Conservation (phyloP, 2,797 vertebrate genomes). For the Hippopotamyrus pictus region DNA sequence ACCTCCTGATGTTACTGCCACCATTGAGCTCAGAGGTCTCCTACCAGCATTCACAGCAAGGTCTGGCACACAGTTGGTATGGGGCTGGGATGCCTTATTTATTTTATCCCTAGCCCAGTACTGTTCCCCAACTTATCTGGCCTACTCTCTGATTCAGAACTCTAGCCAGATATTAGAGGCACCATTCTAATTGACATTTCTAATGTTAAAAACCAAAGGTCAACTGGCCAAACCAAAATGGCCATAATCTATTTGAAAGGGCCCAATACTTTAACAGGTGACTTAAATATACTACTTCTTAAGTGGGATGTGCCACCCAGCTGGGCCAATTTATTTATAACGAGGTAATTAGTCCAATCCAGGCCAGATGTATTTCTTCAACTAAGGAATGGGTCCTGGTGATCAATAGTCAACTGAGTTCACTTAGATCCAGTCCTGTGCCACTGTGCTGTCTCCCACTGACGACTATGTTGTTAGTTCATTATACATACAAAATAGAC, state of each 20-base stretch:
- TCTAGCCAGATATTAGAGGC: neutral
- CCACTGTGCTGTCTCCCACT: neutral
- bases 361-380: neutral
- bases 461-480: neutral
- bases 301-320: neutral
- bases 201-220: neutral
- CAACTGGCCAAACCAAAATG: neutral
- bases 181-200: neutral
- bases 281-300: neutral
- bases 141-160: neutral
- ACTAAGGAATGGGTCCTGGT: neutral
- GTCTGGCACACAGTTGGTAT: neutral
- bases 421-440: neutral
- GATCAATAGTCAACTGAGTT: neutral
- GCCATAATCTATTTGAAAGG: neutral
- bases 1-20: neutral
- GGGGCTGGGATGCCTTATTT: neutral
- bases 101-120: neutral
- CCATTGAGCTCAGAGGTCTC: neutral
- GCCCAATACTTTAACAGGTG: neutral
- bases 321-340: neutral
- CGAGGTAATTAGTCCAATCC: neutral
- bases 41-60: neutral
- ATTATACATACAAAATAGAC: neutral
- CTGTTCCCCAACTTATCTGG: neutral